Conservation (phyloP, 30 jellyfish, hydroid and myxozoan species). For the Aurelia aurita region DNA sequence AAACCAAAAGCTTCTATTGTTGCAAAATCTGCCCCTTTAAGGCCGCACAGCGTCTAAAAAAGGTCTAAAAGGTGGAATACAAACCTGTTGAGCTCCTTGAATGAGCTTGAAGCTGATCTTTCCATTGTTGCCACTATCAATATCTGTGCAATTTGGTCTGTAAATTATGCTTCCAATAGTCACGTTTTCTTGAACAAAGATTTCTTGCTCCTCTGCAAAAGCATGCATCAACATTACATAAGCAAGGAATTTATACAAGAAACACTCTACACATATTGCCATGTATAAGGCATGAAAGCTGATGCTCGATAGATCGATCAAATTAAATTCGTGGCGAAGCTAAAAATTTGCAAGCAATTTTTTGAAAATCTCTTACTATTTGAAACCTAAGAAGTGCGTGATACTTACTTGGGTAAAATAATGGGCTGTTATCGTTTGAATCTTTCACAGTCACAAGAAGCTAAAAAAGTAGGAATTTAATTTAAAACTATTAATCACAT, state of each 20-base stretch:
- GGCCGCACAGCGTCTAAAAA: no score
- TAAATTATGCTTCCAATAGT: conserved; percentile 35
- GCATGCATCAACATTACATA: no score
- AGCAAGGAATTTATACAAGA: not conserved
- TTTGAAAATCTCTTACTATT: no score
- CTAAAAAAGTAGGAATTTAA: conserved; percentile 1
- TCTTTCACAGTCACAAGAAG: conserved; percentile 59
- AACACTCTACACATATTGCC: no score
- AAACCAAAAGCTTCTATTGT: no score
- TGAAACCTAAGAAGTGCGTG: not conserved
- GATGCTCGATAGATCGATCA: no score
- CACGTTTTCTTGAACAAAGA: conserved; percentile 17
- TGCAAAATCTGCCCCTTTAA: no score
- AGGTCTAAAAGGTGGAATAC: not conserved
- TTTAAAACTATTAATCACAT: no score
- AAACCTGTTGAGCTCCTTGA: conserved; percentile 52
- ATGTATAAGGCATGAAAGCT: no score
- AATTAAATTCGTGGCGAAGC: no score
- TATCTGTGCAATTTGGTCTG: conserved; percentile 63
- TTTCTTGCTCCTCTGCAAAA: no score
- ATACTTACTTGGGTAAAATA: conserved; percentile 37
- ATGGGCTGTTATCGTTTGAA: conserved; percentile 84
- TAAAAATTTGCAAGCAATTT: no score
- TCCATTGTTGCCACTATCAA: conserved; percentile 63
- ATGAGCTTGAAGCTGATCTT: conserved; percentile 3